A percentile compares a stretch with the other conserved stretches of the same genome.
Conservation (phyloP, 2,113 vertebrate genomes). For the Passerina amoena region DNA sequence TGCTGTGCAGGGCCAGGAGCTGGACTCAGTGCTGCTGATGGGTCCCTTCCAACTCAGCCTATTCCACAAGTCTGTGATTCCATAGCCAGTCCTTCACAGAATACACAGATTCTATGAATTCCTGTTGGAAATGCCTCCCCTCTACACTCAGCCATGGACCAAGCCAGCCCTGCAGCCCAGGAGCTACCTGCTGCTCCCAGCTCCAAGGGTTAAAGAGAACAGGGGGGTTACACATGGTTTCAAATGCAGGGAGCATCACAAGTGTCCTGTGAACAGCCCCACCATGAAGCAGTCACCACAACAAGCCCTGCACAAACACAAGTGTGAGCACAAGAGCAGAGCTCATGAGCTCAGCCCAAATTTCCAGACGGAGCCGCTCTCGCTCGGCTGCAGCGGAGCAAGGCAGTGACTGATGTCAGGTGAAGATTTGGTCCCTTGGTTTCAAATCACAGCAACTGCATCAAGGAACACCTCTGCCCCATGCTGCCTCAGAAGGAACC, state of each 20-base stretch:
- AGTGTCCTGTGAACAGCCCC: not conserved
- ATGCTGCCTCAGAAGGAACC: not conserved
- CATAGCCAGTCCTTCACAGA: not conserved
- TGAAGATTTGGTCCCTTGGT: not conserved
- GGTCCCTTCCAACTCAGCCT: not conserved
- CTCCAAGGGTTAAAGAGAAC: not conserved
- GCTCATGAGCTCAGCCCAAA: not conserved
- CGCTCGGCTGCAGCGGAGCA: accelerated
- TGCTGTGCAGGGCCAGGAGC: not conserved
- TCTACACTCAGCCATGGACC: accelerated
- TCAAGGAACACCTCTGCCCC: not conserved
- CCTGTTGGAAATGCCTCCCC: not conserved
- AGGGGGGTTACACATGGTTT: accelerated
- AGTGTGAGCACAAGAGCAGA: not conserved
- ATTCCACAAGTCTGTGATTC: not conserved
- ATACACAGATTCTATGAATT: not conserved
- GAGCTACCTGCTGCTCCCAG: not conserved
- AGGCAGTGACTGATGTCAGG: not conserved
- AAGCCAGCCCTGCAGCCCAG: accelerated
- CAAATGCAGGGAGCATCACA: not conserved
- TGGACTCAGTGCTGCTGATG: not conserved
- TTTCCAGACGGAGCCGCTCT: not conserved
- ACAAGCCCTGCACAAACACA: not conserved
- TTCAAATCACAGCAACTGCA: not conserved
- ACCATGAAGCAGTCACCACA: not conserved